Percentiles rank a stretch among this genome's conserved stretches.
Conservation (phyloP, 1,140 invertebrate species). For the Diachasmimorpha longicaudata region DNA sequence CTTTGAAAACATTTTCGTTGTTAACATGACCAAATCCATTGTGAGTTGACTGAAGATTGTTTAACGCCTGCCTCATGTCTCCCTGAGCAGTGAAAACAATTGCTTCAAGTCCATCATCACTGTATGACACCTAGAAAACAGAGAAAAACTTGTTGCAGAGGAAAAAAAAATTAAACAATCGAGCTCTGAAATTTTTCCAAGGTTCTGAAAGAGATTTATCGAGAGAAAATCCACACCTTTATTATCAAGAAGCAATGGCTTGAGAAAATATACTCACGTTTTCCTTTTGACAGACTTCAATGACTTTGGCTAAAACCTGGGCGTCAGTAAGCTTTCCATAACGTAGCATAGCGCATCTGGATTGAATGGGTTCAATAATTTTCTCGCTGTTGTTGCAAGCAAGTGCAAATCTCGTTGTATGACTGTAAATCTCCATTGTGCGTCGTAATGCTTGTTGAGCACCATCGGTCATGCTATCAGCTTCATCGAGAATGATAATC, state of each 20-base stretch:
- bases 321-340: slow-evolving; percentile 91
- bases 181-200: too few relatives aligned
- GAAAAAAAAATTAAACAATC: too few relatives aligned
- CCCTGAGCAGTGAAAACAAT: slow-evolving; percentile 98
- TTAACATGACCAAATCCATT: slow-evolving; percentile 94
- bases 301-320: slow-evolving; percentile 82
- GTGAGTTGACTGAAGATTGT: slow-evolving; percentile 97
- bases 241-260: background rate
- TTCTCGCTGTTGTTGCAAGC: slow-evolving; percentile 99
- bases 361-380: slow-evolving; percentile 99
- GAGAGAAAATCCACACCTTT: too few relatives aligned
- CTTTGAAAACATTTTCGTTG: slow-evolving; percentile 98
- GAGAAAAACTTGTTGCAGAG: too few relatives aligned
- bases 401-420: slow-evolving; percentile 96
- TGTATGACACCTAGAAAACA: slow-evolving; percentile 67
- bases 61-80: slow-evolving; percentile 96
- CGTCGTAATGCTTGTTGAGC: slow-evolving; percentile 96
- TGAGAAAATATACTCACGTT: slow-evolving; percentile 62
- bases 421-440: slow-evolving; percentile 99
- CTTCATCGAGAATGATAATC: slow-evolving; percentile 98
- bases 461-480: slow-evolving; percentile 98
- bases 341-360: slow-evolving; percentile 95
- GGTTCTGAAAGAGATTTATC: too few relatives aligned
- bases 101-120: slow-evolving; percentile 94
- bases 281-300: slow-evolving; percentile 79